Conservation (phyloP, 2,797 vertebrate genomes). For the Vireo griseus region DNA sequence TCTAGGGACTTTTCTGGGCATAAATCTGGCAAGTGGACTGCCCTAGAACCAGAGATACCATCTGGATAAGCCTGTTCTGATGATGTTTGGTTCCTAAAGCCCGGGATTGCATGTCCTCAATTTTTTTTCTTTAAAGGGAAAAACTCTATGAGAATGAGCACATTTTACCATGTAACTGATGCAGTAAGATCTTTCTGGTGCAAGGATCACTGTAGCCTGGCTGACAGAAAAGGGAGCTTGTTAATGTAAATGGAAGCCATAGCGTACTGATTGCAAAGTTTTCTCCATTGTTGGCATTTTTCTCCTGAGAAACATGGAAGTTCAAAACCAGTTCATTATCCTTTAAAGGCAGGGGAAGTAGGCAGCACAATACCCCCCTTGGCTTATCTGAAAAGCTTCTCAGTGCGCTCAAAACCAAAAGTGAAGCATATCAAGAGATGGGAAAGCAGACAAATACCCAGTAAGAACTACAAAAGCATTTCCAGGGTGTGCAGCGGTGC, state of each 20-base stretch:
- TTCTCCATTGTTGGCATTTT: neutral
- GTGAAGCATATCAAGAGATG: neutral
- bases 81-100: neutral
- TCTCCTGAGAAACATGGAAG: neutral
- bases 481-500: neutral
- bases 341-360: neutral
- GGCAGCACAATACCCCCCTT: neutral
- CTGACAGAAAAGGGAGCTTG: neutral
- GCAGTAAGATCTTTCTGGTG: neutral
- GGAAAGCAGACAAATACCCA: neutral
- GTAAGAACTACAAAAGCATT: neutral
- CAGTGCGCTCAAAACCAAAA: neutral
- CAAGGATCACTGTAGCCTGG: neutral
- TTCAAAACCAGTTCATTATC: neutral
- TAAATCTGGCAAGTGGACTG: neutral
- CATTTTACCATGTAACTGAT: neutral
- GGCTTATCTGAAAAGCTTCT: neutral
- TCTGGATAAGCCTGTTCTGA: neutral
- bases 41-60: neutral
- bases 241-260: neutral
- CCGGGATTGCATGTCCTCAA: neutral
- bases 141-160: neutral
- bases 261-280: neutral
- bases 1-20: neutral
- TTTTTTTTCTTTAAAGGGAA: neutral